Base-by-base conservation (phyloP, 1,140 invertebrate genomes). In the Ephestia elutella region DNA sequence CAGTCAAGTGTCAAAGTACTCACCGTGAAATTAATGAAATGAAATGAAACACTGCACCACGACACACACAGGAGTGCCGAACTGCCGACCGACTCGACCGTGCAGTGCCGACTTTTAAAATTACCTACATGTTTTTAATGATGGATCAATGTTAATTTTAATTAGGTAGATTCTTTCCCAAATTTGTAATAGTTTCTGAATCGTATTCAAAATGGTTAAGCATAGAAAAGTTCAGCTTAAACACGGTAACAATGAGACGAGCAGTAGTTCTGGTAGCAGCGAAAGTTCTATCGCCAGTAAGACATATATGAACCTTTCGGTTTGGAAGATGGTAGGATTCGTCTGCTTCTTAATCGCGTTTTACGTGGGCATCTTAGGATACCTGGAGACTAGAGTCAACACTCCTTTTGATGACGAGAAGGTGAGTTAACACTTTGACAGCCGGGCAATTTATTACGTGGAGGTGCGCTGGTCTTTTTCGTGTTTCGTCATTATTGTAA, bases 331-430 rank as follows among this genome's bases (percentile, higher is more conserved):
- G 21, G 71, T 91, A 35, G 89, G 90, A 11, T 82, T 78, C 49
- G 70, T 77, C n/a, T 91, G 90, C 72, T 89, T 94, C 57, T 80
- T 86, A 5, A 86, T 95, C 56, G 93, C 94, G 17, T 90, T 91
- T 4, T 94, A 93, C 79, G 93, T 95, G 64, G 93, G 93, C 38
- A 96, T 95, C 67, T 88, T 94, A 69, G 95, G 96, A 9, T 96
- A 96, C 75, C 83, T 96, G 32, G 95, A 96, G 84, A 96, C 96
- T 0, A 90, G 95, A 62, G 95, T 98, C 0, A 96, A 96, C 74
- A 97, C 96, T 2, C 96, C 96, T 0, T 93, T 95, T 57, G 91
- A 94, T 75, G 91, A 92, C 49, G 91, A 93, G 62, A 95, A 94
- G 89, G 94, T 95, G 89, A 70, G 55, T 30, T 54, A 8, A 30